Conservation (phyloP, 2,888 invertebrate species). For the Tinea semifulvella region DNA sequence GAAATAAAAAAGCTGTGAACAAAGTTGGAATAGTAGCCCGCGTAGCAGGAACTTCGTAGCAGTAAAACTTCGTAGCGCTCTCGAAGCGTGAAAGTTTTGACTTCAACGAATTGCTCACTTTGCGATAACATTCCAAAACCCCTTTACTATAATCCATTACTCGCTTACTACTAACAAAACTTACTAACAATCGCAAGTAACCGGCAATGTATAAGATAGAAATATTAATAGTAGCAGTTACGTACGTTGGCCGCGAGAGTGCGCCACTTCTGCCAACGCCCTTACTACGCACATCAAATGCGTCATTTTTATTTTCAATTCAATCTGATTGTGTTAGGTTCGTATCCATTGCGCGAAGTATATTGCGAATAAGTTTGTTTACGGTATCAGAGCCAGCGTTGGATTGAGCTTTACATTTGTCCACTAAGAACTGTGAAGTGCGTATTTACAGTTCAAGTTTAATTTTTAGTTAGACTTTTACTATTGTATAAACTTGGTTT, state of each 20-base stretch:
- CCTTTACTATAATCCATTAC: too few species aligned
- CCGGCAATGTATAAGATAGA: constrained; percentile 35
- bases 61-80: constrained; percentile 66
- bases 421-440: too few species aligned
- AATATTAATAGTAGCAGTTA: background rate
- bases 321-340: background rate
- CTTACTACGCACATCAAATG: constrained; percentile 42
- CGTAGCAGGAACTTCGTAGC: constrained; percentile 68
- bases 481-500: too few species aligned
- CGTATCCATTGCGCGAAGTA: background rate
- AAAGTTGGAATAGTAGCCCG: constrained; percentile 60
- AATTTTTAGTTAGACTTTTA: too few species aligned
- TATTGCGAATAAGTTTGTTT: background rate
- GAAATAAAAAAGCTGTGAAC: constrained; percentile 62
- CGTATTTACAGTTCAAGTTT: too few species aligned
- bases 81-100: constrained; percentile 68
- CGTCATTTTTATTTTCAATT: background rate
- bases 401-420: too few species aligned
- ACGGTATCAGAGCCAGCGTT: too few species aligned
- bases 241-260: constrained; percentile 41
- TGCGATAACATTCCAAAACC: too few species aligned
- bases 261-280: constrained; percentile 61
- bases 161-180: too few species aligned
- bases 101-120: constrained; percentile 67
- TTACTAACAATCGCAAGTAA: background rate